Evolutionary conservation across 1,140 invertebrate genomes (phyloP).

Genomic region (Planococcus citri): DNA sequence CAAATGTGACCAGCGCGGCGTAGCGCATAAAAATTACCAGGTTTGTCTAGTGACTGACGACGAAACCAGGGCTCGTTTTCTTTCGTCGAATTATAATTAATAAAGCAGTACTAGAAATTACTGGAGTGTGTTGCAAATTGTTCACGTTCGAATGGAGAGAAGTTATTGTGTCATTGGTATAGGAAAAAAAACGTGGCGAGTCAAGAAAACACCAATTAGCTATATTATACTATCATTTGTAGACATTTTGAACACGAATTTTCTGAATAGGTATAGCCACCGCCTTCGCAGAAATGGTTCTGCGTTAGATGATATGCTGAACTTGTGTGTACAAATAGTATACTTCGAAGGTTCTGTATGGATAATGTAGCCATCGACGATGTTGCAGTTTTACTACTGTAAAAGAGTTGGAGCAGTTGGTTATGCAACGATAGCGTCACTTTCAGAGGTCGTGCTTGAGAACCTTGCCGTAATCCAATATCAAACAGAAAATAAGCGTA

Average conservation of each 20-base stretch:
- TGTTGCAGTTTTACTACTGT: not conserved
- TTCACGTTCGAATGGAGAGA: slow-evolving; percentile 2
- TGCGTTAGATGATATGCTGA: not conserved
- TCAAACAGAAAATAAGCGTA: slow-evolving; percentile 12
- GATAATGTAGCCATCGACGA: not conserved
- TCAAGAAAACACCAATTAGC: not conserved
- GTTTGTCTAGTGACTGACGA: no score
- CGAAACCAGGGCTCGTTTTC: no score
- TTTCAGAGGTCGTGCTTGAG: slow-evolving; percentile 15
- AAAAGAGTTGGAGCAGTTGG: not conserved
- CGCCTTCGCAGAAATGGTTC: not conserved
- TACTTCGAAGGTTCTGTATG: not conserved
- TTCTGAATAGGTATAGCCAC: no score
- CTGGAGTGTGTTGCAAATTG: slow-evolving; percentile 2
- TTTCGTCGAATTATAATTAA: no score
- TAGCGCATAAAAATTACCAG: no score
- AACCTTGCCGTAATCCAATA: slow-evolving; percentile 18
- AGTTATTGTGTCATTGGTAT: not conserved
- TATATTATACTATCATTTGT: no score
- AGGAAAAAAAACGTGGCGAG: not conserved
- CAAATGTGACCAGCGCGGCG: no score
- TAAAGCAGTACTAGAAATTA: not conserved
- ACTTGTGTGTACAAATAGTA: not conserved
- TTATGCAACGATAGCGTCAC: not conserved
- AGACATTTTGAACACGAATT: no score